Evolutionary conservation across 2,797 vertebrate species (phyloP).

Genomic region (Rousettus madagascariensis): DNA sequence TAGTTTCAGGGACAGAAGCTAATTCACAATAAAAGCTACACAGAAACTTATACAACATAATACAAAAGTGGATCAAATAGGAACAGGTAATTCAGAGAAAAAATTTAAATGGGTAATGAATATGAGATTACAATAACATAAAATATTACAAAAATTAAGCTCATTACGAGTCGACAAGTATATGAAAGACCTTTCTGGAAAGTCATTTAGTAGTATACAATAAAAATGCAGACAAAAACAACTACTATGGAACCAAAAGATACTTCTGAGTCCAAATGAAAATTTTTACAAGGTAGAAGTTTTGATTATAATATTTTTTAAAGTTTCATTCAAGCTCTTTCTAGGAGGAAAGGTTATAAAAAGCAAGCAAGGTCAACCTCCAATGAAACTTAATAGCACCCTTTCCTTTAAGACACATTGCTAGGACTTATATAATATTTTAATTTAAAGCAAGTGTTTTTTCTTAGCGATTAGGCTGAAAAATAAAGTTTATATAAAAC

Average conservation of each 20-base stretch:
- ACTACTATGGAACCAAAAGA: background rate
- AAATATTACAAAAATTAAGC: background rate
- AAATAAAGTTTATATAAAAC: background rate
- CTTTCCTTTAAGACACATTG: background rate
- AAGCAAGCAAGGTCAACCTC: background rate
- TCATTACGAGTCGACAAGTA: background rate
- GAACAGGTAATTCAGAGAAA: slow-evolving; percentile 15
- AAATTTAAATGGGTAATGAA: background rate
- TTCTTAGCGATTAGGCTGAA: background rate
- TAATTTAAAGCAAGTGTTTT: background rate
- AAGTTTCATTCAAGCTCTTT: background rate
- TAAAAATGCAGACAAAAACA: background rate
- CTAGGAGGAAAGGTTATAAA: background rate
- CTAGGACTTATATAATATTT: background rate
- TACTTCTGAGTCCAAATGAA: background rate
- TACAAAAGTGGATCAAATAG: background rate
- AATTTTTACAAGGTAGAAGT: background rate
- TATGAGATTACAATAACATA: background rate
- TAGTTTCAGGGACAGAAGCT: slow-evolving; percentile 18
- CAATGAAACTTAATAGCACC: background rate
- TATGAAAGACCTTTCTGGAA: background rate
- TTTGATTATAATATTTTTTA: background rate
- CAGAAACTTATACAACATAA: background rate
- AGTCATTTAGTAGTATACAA: slow-evolving; percentile 15
- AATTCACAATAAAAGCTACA: slow-evolving; percentile 13